Evolutionary conservation across 2,888 invertebrate genomes (phyloP), one percentile per base, ranked within the genome.

Genomic region (Mongoloraphidia duomilia): DNA sequence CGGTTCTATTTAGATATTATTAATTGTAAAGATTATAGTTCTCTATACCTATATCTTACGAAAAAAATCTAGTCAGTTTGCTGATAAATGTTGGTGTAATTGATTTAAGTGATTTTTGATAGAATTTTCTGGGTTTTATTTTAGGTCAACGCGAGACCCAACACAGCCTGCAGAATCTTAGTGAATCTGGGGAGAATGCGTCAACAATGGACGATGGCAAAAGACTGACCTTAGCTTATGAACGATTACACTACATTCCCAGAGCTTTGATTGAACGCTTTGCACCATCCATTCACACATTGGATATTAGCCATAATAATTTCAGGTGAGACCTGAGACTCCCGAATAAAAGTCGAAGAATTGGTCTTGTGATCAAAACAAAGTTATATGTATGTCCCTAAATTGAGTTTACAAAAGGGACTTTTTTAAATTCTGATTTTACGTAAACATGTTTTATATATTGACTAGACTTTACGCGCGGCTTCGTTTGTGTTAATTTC

Each of bases 251-350:
- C 53, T 73, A 74, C 12, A 72, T 85, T 58, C 84, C 84, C 0
- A 71, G 74, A 55, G 71, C 77, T 12, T 68, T 85, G 44, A 71
- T 80, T 0, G 75, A 80, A 38, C 75, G 76, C 58, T 77, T 82
- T 59, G 73, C 77, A 1, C 66, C 71, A 9, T 70, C 74, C 53
- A 73, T 82, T 34, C 73, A 71, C 60, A 80, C 79, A 55, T 65
- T 85, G 56, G 85, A 85, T 62, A 73, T 85, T 47, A 83, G 83
- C 58, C 73, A 83, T 58, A 85, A 85, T 59, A 76, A 79, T 62
- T 78, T 85, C 55, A 75, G 75, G 82, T 81, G 67, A 73, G 74
- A 69, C 47, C 8, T 81, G 67, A 73, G 74, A 69, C 47, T 13
- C n/a, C 14, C 38, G 13, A 38, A 38, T 13, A 12, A 3, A 3